These are phyloP conservation scores for Apis laboriosa DNA, from an alignment of 1,140 invertebrate genomes.

Conservation along the genomic window DNA sequence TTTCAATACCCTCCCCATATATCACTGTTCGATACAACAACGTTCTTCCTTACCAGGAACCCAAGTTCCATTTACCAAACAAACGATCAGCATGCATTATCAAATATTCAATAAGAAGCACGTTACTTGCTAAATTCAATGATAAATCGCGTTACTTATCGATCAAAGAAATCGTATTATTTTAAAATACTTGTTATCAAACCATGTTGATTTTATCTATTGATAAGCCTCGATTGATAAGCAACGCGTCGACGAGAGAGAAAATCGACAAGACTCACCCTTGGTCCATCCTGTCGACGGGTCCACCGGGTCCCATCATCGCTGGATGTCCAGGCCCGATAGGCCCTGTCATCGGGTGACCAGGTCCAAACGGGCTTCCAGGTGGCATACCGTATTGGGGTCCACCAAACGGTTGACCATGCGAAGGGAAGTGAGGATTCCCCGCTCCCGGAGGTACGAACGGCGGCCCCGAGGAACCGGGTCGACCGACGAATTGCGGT, in stretches of 20 bases:
- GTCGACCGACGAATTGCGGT: constrained; percentile 84
- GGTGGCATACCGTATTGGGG: constrained; percentile 87
- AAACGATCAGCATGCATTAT: constrained; percentile 18
- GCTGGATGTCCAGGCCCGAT: constrained; percentile 84
- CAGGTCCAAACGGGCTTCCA: constrained; percentile 85
- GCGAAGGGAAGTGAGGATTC: constrained; percentile 85
- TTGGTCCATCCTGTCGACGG: constrained; percentile 87
- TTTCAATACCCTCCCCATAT: background rate
- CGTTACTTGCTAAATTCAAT: background rate
- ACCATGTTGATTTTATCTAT: background rate
- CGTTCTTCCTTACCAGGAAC: background rate
- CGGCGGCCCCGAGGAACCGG: constrained; percentile 86
- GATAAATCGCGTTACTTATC: background rate
- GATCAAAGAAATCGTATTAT: too few relatives aligned
- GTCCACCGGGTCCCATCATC: constrained; percentile 86
- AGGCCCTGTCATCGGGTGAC: constrained; percentile 83
- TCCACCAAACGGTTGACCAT: constrained; percentile 84
- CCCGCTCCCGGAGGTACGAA: constrained; percentile 84
- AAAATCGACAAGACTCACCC: constrained; percentile 82
- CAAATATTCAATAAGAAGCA: background rate
- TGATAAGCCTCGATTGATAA: background rate
- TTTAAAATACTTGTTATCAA: too few relatives aligned
- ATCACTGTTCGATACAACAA: background rate
- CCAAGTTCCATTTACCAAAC: background rate
- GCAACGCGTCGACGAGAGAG: background rate